Conservation (phyloP, 2,888 invertebrate species). For the Bhutanitis thaidina region DNA sequence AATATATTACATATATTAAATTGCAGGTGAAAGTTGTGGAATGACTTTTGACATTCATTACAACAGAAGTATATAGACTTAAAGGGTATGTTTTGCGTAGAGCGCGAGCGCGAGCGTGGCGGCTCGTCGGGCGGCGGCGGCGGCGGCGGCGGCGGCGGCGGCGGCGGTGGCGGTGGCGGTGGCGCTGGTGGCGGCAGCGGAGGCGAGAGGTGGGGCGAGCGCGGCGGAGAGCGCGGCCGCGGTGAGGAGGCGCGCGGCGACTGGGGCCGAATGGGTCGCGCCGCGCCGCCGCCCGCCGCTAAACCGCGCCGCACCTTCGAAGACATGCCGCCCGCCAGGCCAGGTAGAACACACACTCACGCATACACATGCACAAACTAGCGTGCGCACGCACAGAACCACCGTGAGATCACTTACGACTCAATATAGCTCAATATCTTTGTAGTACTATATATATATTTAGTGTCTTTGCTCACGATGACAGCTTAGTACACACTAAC, state of each 20-base stretch:
- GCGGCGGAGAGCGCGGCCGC: conserved; percentile 52
- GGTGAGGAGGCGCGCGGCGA: conserved; percentile 64
- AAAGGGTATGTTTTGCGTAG: background rate
- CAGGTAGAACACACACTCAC: conserved; percentile 38
- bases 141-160: conserved; percentile 45
- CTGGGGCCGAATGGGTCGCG: conserved; percentile 62
- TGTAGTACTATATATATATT: no score
- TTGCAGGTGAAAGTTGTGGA: no score
- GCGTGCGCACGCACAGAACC: no score
- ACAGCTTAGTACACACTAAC: no score
- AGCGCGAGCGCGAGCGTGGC: conserved; percentile 31
- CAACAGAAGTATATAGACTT: no score
- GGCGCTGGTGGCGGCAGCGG: conserved; percentile 47
- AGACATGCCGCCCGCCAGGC: conserved; percentile 64
- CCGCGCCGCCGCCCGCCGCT: conserved; percentile 32
- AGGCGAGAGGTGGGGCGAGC: no score
- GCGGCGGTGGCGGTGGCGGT: conserved; percentile 50
- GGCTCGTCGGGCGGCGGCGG: conserved; percentile 27
- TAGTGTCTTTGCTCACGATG: no score
- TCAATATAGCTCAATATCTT: no score
- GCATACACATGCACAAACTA: background rate
- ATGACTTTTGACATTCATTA: no score
- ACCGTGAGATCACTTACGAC: no score
- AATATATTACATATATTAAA: no score
- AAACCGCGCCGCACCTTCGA: conserved; percentile 53